Conservation (phyloP, 2,888 invertebrate species). For the Dynastes grantii region DNA sequence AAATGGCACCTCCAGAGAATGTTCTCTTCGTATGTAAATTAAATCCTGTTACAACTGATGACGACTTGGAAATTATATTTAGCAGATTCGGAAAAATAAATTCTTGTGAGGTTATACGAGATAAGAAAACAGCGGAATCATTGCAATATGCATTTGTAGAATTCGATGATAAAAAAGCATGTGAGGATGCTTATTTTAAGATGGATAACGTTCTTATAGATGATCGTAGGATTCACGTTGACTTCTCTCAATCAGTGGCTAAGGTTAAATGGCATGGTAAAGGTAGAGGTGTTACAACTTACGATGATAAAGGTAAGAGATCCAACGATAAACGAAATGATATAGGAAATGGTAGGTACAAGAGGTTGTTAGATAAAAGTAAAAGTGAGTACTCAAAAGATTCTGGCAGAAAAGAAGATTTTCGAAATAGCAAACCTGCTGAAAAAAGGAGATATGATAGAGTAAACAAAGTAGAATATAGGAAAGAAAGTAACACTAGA, state of each 20-base stretch:
- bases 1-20: slow-evolving; percentile 98
- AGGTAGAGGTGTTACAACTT: slow-evolving; percentile 83
- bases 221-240: slow-evolving; percentile 98
- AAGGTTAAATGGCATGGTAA: slow-evolving; percentile 94
- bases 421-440: background rate
- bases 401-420: background rate
- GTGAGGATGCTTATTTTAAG: slow-evolving; percentile 99
- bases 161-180: slow-evolving; percentile 92
- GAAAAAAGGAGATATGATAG: slow-evolving; percentile 2
- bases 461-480: background rate
- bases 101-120: slow-evolving; percentile 96
- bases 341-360: slow-evolving; percentile 58
- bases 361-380: slow-evolving; percentile 49
- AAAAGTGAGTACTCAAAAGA: slow-evolving; percentile 1
- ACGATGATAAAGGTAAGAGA: slow-evolving; percentile 67
- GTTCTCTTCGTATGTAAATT: slow-evolving; percentile 99
- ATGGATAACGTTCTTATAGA: slow-evolving; percentile 99
- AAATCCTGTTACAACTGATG: slow-evolving; percentile 98
- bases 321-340: slow-evolving; percentile 58
- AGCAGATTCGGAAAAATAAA: slow-evolving; percentile 95
- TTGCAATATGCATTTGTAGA: slow-evolving; percentile 99
- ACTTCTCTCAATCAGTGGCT: slow-evolving; percentile 99
- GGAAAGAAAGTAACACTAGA: background rate
- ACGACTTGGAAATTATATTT: slow-evolving; percentile 98
- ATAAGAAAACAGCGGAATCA: slow-evolving; percentile 93